Conservation (phyloP, 2,113 vertebrate genomes). For the Trachemys scripta region DNA sequence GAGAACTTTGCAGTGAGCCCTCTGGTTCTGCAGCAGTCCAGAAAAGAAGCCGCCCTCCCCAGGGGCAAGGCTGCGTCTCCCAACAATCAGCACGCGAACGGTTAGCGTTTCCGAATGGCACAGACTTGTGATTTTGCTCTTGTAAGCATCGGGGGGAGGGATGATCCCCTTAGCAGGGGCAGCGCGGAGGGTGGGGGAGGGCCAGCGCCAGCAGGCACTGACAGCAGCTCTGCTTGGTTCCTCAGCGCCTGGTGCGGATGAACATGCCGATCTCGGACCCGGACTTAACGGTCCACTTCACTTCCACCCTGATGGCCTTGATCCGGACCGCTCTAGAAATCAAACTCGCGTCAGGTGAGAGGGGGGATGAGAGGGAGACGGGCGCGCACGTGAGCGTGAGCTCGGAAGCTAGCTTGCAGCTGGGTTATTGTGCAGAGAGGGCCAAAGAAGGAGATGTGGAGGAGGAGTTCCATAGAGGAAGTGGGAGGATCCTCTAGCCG, state of each 20-base stretch:
- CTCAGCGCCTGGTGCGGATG: slow-evolving; percentile 94
- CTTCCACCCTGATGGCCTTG: slow-evolving; percentile 93
- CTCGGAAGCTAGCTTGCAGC: neutral
- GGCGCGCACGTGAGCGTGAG: rapidly evolving
- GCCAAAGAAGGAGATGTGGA: rapidly evolving
- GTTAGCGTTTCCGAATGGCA: neutral
- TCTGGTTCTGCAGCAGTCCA: neutral
- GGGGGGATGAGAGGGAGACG: neutral
- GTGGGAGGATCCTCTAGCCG: neutral
- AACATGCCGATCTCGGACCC: slow-evolving; percentile 94
- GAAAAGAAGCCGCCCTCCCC: rapidly evolving
- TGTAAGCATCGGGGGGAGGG: neutral
- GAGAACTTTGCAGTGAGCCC: rapidly evolving
- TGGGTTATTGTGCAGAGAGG: neutral
- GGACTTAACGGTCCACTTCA: slow-evolving; percentile 94
- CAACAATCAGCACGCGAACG: slow-evolving; percentile 41
- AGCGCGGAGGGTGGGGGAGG: neutral
- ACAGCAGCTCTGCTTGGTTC: slow-evolving; percentile 1
- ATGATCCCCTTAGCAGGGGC: neutral
- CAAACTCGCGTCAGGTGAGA: slow-evolving; percentile 92
- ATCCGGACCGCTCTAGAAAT: slow-evolving; percentile 95
- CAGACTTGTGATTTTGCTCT: rapidly evolving
- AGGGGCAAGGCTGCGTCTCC: rapidly evolving
- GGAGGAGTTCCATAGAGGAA: neutral
- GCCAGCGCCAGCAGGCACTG: neutral